These are phyloP conservation scores for Marcusenius ussheri DNA, from an alignment of 2,113 vertebrate species.

Conservation along the genomic window DNA sequence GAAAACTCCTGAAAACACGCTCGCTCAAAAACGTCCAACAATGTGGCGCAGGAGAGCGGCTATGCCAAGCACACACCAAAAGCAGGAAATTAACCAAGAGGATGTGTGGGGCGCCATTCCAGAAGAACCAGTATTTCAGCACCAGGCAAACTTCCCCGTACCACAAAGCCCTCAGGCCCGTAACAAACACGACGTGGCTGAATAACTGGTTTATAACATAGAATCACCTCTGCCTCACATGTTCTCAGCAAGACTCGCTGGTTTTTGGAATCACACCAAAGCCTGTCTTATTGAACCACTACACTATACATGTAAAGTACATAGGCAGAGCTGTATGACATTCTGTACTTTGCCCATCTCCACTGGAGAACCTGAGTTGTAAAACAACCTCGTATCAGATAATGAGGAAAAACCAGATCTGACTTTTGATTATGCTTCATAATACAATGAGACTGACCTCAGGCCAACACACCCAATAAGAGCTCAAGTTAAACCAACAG, in stretches of 20 bases:
- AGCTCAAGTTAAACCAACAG: background rate
- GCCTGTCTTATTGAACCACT: background rate
- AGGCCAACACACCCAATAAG: background rate
- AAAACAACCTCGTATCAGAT: background rate
- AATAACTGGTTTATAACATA: background rate
- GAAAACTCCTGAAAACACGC: background rate
- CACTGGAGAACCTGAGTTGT: background rate
- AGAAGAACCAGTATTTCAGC: conserved; percentile 4
- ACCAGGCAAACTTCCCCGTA: background rate
- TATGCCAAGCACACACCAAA: background rate
- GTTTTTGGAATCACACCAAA: background rate
- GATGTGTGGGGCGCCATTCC: background rate
- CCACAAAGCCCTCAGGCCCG: background rate
- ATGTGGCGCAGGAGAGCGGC: background rate
- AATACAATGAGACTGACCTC: background rate
- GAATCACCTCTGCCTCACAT: background rate
- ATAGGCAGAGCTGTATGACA: background rate
- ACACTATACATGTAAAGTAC: background rate
- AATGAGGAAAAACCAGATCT: background rate
- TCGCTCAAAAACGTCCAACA: no score
- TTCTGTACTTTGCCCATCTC: background rate
- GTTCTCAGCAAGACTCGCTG: background rate
- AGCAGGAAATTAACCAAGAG: background rate
- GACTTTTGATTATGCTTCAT: background rate
- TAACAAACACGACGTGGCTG: background rate